A percentile compares a stretch with the other conserved stretches of the same genome.
These are phyloP conservation scores for Leistus spinibarbis DNA, from an alignment of 2,888 invertebrate species.

Conservation along the genomic window DNA sequence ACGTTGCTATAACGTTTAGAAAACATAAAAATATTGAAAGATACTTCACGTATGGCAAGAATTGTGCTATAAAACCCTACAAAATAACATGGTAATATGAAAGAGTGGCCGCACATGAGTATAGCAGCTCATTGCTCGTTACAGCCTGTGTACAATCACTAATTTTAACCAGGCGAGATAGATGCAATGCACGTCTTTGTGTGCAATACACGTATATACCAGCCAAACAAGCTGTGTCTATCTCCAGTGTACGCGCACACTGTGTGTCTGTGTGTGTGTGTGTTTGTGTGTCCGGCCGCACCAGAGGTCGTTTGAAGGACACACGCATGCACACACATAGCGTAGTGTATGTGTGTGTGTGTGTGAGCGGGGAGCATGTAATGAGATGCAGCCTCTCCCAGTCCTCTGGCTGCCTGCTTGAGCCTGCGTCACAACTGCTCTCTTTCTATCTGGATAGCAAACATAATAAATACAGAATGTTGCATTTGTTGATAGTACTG, in stretches of 20 bases:
- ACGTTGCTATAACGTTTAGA: too few species aligned
- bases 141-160: neutral
- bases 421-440: neutral
- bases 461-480: neutral
- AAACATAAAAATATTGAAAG: too few species aligned
- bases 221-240: neutral
- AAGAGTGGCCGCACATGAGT: neutral
- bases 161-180: neutral
- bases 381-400: constrained; percentile 35
- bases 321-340: constrained; percentile 9
- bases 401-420: neutral
- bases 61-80: neutral
- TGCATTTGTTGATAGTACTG: neutral
- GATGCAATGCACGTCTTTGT: neutral
- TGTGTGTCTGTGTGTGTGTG: neutral
- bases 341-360: neutral
- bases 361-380: constrained; percentile 10
- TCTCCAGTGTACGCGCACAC: constrained; percentile 4
- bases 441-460: neutral
- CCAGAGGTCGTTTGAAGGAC: constrained; percentile 34
- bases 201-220: neutral
- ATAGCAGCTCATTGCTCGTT: neutral
- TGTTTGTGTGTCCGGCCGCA: constrained; percentile 27
- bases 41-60: too few species aligned
- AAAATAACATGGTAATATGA: too few species aligned